phyloP scores from a whole-genome alignment of 2,888 invertebrate genomes.

The Aporophyla lueneburgensis region DNA sequence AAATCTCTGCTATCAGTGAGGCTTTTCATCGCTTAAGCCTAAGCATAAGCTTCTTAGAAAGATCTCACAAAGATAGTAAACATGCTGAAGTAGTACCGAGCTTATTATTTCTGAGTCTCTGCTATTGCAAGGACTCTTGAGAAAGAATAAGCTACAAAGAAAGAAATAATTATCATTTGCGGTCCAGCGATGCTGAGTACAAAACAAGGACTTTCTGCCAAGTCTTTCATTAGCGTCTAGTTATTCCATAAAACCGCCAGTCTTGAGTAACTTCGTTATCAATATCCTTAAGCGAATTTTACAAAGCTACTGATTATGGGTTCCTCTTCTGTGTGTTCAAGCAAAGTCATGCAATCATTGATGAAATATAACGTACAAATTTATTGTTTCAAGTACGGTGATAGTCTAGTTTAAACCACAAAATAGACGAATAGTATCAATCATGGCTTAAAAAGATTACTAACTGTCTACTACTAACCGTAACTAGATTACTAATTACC shows the following conservation, averaged over 20 bases:
- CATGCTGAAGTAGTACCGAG: not conserved
- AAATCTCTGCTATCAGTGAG: not conserved
- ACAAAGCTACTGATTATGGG: not conserved
- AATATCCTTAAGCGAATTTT: not conserved
- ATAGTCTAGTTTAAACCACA: not conserved
- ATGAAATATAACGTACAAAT: not conserved
- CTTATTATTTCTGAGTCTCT: too few relatives aligned
- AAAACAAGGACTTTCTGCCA: not conserved
- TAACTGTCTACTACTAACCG: too few relatives aligned
- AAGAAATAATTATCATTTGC: too few relatives aligned
- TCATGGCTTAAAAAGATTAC: not conserved
- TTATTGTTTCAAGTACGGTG: not conserved
- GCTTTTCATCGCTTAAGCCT: not conserved
- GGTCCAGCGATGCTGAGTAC: not conserved
- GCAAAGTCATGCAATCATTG: not conserved
- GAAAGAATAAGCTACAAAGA: slow-evolving; percentile 4
- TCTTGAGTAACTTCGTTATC: not conserved
- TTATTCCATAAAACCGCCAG: not conserved
- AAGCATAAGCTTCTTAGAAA: not conserved
- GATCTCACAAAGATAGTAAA: not conserved
- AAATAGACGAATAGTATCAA: not conserved
- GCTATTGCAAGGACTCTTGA: not conserved
- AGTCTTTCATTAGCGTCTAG: not conserved
- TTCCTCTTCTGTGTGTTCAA: not conserved
- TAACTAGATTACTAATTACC: too few relatives aligned